These are phyloP conservation scores for Calameuta pallipes DNA, from an alignment of 2,888 invertebrate species.

Conservation along the genomic window DNA sequence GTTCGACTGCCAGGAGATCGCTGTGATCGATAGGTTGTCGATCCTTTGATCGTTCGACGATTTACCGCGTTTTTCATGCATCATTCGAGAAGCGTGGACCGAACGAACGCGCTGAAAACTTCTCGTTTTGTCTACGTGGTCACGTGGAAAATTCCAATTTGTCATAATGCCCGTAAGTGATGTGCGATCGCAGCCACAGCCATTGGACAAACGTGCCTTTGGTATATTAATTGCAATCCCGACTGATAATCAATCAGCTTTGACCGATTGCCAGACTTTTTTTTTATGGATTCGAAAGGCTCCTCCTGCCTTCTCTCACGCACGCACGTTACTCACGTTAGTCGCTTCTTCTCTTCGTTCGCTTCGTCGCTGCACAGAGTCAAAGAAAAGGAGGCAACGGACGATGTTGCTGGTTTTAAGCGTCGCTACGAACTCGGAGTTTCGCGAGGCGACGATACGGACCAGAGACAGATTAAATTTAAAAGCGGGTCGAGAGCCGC, in stretches of 20 bases:
- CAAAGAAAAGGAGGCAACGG: neutral
- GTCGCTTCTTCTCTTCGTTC: too few relatives aligned
- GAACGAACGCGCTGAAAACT: neutral
- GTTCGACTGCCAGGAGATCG: neutral
- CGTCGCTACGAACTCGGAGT: neutral
- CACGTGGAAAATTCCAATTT: neutral
- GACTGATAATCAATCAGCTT: conserved; percentile 11
- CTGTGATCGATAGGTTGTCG: neutral
- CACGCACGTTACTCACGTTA: too few relatives aligned
- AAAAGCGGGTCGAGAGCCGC: neutral
- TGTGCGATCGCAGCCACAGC: neutral
- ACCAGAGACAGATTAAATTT: neutral
- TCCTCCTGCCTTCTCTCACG: neutral
- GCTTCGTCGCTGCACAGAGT: too few relatives aligned
- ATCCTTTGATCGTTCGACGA: neutral
- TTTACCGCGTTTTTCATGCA: neutral
- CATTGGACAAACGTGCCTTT: neutral
- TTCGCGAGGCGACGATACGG: neutral
- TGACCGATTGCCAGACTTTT: conserved; percentile 7
- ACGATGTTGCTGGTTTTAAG: neutral
- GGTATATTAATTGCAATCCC: neutral
- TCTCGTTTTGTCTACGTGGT: neutral
- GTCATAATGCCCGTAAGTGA: conserved; percentile 3
- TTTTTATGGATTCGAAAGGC: conserved; percentile 5
- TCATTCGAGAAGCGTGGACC: neutral